phyloP scores from a whole-genome alignment of 2,797 vertebrate genomes.

The Telmatherina bonti region DNA sequence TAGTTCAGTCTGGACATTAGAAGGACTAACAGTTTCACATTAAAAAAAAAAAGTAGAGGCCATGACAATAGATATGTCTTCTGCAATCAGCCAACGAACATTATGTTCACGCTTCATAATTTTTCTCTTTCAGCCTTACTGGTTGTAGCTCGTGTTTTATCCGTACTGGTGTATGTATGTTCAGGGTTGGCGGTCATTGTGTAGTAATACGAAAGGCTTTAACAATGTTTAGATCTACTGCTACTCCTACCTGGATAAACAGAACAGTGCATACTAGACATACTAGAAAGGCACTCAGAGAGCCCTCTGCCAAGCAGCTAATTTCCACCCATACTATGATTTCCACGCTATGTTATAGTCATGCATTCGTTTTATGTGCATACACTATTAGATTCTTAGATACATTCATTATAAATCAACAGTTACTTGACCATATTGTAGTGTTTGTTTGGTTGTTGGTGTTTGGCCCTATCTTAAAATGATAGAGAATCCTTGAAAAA shows the following conservation, averaged over 20 bases:
- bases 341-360: no score
- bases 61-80: conserved; percentile 35
- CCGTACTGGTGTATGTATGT: conserved; percentile 27
- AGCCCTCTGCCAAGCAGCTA: no score
- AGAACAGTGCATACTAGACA: conserved; percentile 36
- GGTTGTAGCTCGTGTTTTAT: conserved; percentile 7
- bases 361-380: no score
- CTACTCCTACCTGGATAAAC: conserved; percentile 20
- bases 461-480: no score
- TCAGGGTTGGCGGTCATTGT: conserved; percentile 35
- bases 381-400: no score
- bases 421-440: no score
- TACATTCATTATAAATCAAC: no score
- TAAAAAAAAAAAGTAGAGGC: conserved; percentile 45
- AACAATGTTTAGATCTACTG: conserved; percentile 25
- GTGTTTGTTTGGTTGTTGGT: conserved; percentile 28
- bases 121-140: conserved; percentile 24
- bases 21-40: conserved; percentile 42
- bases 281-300: no score
- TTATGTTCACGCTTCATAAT: conserved; percentile 20
- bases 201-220: conserved; percentile 32
- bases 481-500: no score
- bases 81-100: conserved; percentile 30
- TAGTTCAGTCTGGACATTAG: conserved; percentile 42
- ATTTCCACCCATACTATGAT: no score